These are phyloP conservation scores for Chalcosyrphus nemorum DNA, from an alignment of 2,888 invertebrate genomes.

Conservation along the genomic window DNA sequence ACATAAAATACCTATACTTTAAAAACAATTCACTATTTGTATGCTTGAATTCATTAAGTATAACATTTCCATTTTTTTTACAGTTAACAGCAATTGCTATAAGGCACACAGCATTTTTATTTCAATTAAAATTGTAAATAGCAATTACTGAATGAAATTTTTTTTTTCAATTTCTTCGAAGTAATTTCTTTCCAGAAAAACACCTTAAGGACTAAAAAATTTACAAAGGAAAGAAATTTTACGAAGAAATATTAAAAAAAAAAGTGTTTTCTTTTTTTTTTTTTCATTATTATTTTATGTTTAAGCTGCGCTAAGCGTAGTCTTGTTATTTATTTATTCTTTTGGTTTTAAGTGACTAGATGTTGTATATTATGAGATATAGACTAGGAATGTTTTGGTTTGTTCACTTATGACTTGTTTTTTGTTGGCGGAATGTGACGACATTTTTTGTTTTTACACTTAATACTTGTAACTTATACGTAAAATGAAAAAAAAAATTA, in stretches of 20 bases:
- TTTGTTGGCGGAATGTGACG: constrained; percentile 56
- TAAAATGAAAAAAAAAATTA: constrained; percentile 30
- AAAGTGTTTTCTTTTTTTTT: constrained; percentile 36
- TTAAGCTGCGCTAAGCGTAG: constrained; percentile 70
- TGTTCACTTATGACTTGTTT: constrained; percentile 19
- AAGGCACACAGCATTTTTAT: constrained; percentile 91
- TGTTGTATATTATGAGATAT: constrained; percentile 29
- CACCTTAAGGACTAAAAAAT: constrained; percentile 74
- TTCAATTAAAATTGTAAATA: constrained; percentile 80
- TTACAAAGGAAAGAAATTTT: constrained; percentile 71
- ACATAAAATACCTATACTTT: constrained; percentile 56
- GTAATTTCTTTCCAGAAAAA: constrained; percentile 63
- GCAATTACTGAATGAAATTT: constrained; percentile 76
- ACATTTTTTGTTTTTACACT: constrained; percentile 43
- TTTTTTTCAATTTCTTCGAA: constrained; percentile 56
- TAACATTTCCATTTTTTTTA: constrained; percentile 77
- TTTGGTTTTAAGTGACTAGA: constrained; percentile 67
- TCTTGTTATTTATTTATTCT: constrained; percentile 24
- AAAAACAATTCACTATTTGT: constrained; percentile 60
- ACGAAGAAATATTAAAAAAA: constrained; percentile 51
- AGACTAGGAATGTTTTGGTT: constrained; percentile 56
- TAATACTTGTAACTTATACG: constrained; percentile 35
- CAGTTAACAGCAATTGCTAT: constrained; percentile 87
- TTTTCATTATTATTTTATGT: constrained; percentile 18
- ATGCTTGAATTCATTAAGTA: constrained; percentile 39